A percentile compares a stretch with the other conserved stretches of the same genome.
Evolutionary conservation across 1,140 invertebrate species (phyloP).

Genomic region (Sminthurinus signatus): DNA sequence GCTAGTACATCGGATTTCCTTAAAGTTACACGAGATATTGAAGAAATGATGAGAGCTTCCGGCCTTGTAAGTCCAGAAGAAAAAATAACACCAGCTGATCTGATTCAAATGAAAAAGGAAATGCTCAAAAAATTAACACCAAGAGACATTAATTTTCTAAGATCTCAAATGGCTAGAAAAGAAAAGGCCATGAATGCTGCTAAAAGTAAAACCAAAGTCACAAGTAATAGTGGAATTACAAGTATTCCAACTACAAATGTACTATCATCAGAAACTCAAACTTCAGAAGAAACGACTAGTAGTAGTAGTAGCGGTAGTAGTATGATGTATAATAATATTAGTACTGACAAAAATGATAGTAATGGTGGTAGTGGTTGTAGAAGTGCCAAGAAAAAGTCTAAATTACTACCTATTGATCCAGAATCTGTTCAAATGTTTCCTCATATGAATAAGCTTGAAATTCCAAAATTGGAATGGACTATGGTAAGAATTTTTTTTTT

Average conservation of each 20-base stretch:
- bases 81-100: background rate
- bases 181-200: background rate
- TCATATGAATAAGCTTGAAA: constrained; percentile 72
- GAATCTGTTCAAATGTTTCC: constrained; percentile 64
- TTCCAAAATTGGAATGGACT: constrained; percentile 80
- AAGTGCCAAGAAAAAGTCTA: constrained; percentile 12
- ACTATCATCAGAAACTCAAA: background rate
- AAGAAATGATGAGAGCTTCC: background rate
- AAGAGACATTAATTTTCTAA: background rate
- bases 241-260: background rate
- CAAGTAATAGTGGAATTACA: background rate
- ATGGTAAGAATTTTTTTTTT: no score
- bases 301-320: background rate
- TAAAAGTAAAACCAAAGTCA: background rate
- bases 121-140: background rate
- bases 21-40: background rate
- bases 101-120: background rate
- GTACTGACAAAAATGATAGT: no score
- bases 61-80: background rate
- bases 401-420: constrained; percentile 51
- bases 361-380: background rate
- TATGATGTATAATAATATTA: background rate
- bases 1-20: background rate
- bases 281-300: background rate
- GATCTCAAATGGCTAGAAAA: background rate